Evolutionary conservation across 2,113 vertebrate species (phyloP).

Genomic region (Vulpes vulpes): DNA sequence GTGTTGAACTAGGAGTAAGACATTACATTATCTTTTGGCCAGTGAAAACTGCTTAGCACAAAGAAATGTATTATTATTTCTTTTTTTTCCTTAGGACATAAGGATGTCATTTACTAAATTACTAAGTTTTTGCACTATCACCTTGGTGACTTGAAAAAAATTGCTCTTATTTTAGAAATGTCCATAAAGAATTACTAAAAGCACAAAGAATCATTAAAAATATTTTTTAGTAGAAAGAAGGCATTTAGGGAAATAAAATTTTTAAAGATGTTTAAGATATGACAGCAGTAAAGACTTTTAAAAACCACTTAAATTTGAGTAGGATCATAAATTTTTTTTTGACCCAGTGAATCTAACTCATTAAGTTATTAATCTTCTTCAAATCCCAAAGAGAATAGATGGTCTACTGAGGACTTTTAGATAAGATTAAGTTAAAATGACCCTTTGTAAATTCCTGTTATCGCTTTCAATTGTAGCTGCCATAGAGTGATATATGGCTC

Average conservation of each 20-base stretch:
- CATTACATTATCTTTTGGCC: not conserved
- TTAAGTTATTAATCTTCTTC: slow-evolving; percentile 33
- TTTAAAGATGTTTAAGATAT: not conserved
- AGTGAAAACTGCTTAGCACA: slow-evolving; percentile 42
- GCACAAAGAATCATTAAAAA: not conserved
- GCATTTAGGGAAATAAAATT: slow-evolving; percentile 20
- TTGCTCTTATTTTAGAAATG: slow-evolving; percentile 22
- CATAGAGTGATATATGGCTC: not conserved
- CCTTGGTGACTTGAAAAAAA: slow-evolving; percentile 19
- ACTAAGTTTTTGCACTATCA: not conserved
- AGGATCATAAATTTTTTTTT: not conserved
- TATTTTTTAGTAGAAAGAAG: not conserved
- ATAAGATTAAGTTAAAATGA: not conserved
- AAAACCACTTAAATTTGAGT: not conserved
- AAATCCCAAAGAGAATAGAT: not conserved
- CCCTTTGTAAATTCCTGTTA: not conserved
- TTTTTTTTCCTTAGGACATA: not conserved
- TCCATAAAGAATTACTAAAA: not conserved
- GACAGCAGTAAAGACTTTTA: not conserved
- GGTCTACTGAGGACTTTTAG: not conserved
- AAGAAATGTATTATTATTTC: not conserved
- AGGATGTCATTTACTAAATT: not conserved
- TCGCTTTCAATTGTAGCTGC: not conserved
- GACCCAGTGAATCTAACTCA: not conserved
- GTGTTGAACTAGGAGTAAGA: not conserved